Conservation (phyloP, 2,888 invertebrate species). For the Achlya flavicornis region DNA sequence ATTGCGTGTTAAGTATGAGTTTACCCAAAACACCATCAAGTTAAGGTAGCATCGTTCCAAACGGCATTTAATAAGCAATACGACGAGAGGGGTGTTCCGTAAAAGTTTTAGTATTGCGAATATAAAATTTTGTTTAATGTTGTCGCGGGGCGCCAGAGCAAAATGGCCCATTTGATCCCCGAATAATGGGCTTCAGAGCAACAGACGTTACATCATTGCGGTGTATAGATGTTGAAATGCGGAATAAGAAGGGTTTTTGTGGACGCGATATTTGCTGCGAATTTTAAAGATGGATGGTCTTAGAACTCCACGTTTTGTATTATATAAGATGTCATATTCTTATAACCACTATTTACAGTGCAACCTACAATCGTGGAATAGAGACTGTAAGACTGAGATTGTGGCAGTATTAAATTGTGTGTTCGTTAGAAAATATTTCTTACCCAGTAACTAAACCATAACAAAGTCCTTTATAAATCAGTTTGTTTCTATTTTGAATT, state of each 20-base stretch:
- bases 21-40: slow-evolving; percentile 17
- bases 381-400: too few relatives aligned
- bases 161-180: slow-evolving; percentile 70
- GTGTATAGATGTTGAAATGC: slow-evolving; percentile 49
- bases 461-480: too few relatives aligned
- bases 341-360: too few relatives aligned
- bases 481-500: too few relatives aligned
- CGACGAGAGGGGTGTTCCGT: slow-evolving; percentile 22
- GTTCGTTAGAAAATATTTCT: too few relatives aligned
- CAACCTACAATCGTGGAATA: too few relatives aligned
- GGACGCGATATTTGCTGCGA: not conserved
- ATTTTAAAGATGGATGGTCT: too few relatives aligned
- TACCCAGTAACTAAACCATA: too few relatives aligned
- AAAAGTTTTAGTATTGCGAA: slow-evolving; percentile 57
- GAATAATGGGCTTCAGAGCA: slow-evolving; percentile 61
- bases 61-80: slow-evolving; percentile 54
- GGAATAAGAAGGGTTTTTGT: slow-evolving; percentile 11
- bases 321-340: too few relatives aligned
- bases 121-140: slow-evolving; percentile 70
- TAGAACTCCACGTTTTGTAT: too few relatives aligned
- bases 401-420: too few relatives aligned
- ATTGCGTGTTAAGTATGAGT: not conserved
- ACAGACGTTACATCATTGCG: slow-evolving; percentile 62
- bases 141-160: slow-evolving; percentile 48
- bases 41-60: slow-evolving; percentile 32